A percentile compares a stretch with the other conserved stretches of the same genome.
These are phyloP conservation scores for Dysmachus trigonus DNA, from an alignment of 2,888 invertebrate genomes.

Conservation along the genomic window DNA sequence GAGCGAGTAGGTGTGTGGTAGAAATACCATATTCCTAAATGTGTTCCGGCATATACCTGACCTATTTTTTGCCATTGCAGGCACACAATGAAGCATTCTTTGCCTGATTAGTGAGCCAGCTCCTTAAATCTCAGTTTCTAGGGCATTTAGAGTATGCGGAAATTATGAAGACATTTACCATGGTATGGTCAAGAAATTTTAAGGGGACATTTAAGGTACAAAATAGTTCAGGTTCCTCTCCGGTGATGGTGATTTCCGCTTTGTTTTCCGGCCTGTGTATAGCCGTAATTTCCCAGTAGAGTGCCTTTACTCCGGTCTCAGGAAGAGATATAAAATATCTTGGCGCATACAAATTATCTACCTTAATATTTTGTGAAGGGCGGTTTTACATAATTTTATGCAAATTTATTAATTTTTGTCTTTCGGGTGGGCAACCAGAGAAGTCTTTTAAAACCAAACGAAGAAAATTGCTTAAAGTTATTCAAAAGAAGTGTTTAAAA, in stretches of 20 bases:
- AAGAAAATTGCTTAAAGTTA: not conserved
- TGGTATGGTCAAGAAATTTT: not conserved
- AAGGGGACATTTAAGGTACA: not conserved
- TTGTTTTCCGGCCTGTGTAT: not conserved
- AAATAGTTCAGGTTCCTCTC: not conserved
- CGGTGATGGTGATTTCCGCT: not conserved
- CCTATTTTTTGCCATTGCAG: not conserved
- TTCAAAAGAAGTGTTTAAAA: not conserved
- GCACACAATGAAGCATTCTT: conserved; percentile 15
- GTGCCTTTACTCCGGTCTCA: not conserved
- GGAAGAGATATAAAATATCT: not conserved
- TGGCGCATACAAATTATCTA: not conserved
- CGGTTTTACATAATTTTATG: not conserved
- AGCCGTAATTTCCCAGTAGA: not conserved
- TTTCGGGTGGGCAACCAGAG: not conserved
- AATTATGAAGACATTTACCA: not conserved
- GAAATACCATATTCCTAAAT: conserved; percentile 15
- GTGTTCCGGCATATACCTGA: conserved; percentile 16
- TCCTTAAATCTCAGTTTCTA: conserved; percentile 4
- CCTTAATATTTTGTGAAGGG: not conserved
- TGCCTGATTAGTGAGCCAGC: not conserved
- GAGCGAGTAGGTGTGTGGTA: not conserved
- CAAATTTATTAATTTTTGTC: not conserved
- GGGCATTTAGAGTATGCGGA: conserved; percentile 1
- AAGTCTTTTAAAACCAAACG: not conserved